Conservation (phyloP, 2,888 invertebrate genomes). For the Spisula subtruncata region DNA sequence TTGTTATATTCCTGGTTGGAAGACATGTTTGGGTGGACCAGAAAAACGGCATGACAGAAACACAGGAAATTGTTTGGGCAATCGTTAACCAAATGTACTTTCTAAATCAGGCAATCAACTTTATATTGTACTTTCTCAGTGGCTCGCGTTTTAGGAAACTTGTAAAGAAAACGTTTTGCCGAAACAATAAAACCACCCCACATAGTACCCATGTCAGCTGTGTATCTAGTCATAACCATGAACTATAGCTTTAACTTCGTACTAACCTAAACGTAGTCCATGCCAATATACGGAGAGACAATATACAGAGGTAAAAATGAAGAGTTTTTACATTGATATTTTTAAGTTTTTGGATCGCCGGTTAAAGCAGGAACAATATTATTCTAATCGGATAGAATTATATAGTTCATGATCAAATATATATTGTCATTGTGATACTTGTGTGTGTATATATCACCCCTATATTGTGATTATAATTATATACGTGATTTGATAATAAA, state of each 20-base stretch:
- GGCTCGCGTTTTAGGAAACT: constrained; percentile 34
- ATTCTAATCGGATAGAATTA: too few species aligned
- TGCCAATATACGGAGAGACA: too few species aligned
- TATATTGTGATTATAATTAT: too few species aligned
- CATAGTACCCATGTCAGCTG: neutral
- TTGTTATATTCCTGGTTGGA: constrained; percentile 17
- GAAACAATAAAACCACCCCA: neutral
- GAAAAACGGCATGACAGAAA: constrained; percentile 33
- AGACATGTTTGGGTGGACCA: constrained; percentile 26
- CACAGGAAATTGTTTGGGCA: constrained; percentile 52
- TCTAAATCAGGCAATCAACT: constrained; percentile 37
- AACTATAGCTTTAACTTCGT: neutral
- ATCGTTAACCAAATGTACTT: constrained; percentile 33
- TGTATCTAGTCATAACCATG: neutral
- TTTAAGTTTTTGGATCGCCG: too few species aligned
- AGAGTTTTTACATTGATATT: too few species aligned
- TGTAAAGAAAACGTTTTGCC: neutral
- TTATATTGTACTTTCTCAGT: constrained; percentile 46
- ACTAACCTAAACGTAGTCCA: too few species aligned
- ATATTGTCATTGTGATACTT: too few species aligned
- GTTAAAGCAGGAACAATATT: too few species aligned
- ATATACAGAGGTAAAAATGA: neutral
- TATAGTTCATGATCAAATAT: too few species aligned
- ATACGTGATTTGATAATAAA: too few species aligned
- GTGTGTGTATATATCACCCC: too few species aligned